Conservation (phyloP, 2,113 vertebrate genomes). For the Oryzias woworae region DNA sequence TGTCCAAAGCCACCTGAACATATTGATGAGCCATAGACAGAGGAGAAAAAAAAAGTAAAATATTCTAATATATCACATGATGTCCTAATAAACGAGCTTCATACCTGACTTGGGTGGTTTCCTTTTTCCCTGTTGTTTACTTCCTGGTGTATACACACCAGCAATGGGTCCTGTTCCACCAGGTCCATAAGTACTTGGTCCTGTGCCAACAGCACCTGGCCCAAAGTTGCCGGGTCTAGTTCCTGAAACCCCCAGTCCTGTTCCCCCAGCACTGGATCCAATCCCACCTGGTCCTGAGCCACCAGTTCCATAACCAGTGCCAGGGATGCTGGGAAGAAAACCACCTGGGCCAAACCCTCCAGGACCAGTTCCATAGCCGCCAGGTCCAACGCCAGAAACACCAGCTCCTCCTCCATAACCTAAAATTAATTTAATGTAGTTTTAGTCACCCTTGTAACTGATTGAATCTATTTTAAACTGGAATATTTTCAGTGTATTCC, state of each 20-base stretch:
- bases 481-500: conserved; percentile 2
- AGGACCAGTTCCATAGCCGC: conserved; percentile 36
- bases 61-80: neutral
- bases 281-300: conserved; percentile 34
- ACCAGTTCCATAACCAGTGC: conserved; percentile 34
- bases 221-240: conserved; percentile 36
- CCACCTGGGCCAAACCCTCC: conserved; percentile 43
- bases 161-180: conserved; percentile 40
- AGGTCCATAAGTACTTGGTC: conserved; percentile 39
- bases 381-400: conserved; percentile 42
- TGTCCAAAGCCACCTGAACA: conserved; percentile 53
- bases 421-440: conserved; percentile 28
- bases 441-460: neutral
- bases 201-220: conserved; percentile 44
- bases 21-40: conserved; percentile 39
- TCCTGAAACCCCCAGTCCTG: conserved; percentile 33
- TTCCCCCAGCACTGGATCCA: conserved; percentile 14
- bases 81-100: neutral
- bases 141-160: conserved; percentile 34
- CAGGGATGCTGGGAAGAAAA: conserved; percentile 19
- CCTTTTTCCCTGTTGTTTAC: conserved; percentile 45
- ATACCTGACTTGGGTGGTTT: conserved; percentile 64
- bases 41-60: neutral
- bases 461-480: conserved; percentile 9
- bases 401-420: conserved; percentile 59